Percentiles rank a stretch among this genome's conserved stretches.
Conservation (phyloP, 2,888 invertebrate species). For the Campaea margaritaria region DNA sequence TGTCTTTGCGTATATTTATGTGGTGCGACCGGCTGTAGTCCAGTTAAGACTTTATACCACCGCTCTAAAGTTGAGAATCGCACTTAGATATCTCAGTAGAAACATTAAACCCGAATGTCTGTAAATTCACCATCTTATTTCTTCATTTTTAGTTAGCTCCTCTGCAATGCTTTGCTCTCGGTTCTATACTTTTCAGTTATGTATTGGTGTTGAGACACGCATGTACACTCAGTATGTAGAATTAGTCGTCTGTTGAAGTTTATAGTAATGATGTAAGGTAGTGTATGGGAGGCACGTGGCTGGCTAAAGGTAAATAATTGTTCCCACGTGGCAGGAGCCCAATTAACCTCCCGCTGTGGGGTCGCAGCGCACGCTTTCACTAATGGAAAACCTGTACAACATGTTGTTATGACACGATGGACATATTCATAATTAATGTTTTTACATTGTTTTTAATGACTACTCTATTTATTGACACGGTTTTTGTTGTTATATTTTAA, state of each 20-base stretch:
- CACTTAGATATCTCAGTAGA: slow-evolving; percentile 48
- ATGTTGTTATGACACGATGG: slow-evolving; percentile 31
- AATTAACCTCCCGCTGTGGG: slow-evolving; percentile 71
- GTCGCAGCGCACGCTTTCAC: slow-evolving; percentile 65
- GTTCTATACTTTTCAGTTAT: slow-evolving; percentile 51
- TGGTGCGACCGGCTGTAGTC: slow-evolving; percentile 42
- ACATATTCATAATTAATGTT: slow-evolving; percentile 54
- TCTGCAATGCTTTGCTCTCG: slow-evolving; percentile 77
- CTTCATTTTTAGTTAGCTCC: slow-evolving; percentile 81
- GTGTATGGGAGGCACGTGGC: slow-evolving; percentile 67
- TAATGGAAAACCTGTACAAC: slow-evolving; percentile 61
- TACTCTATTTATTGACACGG: not conserved
- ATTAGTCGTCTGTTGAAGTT: slow-evolving; percentile 22
- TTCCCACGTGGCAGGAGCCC: slow-evolving; percentile 75
- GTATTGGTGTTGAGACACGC: slow-evolving; percentile 38
- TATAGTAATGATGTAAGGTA: slow-evolving; percentile 36
- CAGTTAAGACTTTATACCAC: slow-evolving; percentile 58
- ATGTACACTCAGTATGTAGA: not conserved
- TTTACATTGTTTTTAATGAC: slow-evolving; percentile 26
- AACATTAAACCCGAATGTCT: slow-evolving; percentile 79
- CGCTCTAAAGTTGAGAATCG: slow-evolving; percentile 60
- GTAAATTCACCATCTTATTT: slow-evolving; percentile 81
- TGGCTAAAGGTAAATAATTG: slow-evolving; percentile 82
- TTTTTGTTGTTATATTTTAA: not conserved
- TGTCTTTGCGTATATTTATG: slow-evolving; percentile 63